These are phyloP conservation scores for Eulemur rufifrons DNA, from an alignment of 2,113 vertebrate species.

Conservation along the genomic window DNA sequence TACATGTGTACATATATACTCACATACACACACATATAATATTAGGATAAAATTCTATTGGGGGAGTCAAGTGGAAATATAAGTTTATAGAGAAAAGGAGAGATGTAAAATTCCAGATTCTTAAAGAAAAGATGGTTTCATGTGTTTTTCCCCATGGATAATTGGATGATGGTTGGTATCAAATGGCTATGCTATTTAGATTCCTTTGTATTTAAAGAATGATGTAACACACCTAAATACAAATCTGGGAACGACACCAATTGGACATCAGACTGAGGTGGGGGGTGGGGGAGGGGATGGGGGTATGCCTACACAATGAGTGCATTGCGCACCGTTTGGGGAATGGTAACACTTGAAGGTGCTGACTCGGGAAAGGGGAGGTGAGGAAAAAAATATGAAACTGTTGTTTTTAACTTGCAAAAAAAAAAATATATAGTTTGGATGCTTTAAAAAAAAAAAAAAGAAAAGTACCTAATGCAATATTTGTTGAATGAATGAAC, in stretches of 20 bases:
- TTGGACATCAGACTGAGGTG: no score
- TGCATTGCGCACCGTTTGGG: no score
- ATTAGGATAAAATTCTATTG: background rate
- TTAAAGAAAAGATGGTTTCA: background rate
- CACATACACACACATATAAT: background rate
- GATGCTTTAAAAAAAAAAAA: no score
- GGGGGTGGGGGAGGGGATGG: no score
- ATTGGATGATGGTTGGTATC: background rate
- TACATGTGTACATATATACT: background rate
- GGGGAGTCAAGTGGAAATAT: background rate
- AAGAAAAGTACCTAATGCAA: background rate
- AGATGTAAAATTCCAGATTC: background rate
- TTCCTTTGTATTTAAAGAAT: constrained; percentile 26
- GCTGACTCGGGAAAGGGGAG: no score
- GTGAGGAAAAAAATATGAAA: no score
- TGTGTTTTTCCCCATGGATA: background rate
- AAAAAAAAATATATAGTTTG: no score
- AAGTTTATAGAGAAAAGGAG: background rate
- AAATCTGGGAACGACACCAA: no score
- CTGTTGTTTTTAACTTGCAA: no score
- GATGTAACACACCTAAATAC: no score
- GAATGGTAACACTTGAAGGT: no score
- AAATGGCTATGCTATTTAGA: background rate
- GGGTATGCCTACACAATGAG: no score
- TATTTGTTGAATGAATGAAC: background rate